Base-by-base conservation (phyloP, 2,113 vertebrate species). In the Taurulus bubalis region DNA sequence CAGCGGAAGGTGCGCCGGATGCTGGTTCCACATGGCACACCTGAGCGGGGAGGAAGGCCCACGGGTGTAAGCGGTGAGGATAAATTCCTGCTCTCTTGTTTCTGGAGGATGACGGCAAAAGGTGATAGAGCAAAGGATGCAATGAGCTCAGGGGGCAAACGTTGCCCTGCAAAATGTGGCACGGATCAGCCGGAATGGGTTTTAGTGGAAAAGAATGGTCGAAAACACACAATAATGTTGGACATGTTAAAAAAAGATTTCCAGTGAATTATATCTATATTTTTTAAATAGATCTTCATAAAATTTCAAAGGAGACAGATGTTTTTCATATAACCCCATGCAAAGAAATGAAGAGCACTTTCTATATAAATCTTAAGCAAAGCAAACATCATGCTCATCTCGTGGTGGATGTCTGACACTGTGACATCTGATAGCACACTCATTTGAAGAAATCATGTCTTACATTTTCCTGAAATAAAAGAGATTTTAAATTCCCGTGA, bases 1-100 rank as follows among this genome's bases (percentile, higher is more conserved):
- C 89, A 20, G 51, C 42, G 2, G 76, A 81, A 84, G 80, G 71
- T 79, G 67, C 38, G 59, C 73, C 18, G 65, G 82, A 79, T 59
- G 79, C 84, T 70, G 91, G 93, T 94, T 94, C 93, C 93, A 90
- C 91, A 75, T 91, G 90, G 86, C 81, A 75, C 87, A 78, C 87
- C 89, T 90, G 77, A 75, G 71, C 72, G 60, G 40, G 11, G 70
- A 68, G 65, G 10, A 24, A 84, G 71, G 76, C 68, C 63, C 67
- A 65, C 40, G 65, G 58, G 47, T 55, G 49, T 38, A 15, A n/a
- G 49, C 34, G 34, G 22, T 2, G 18, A 59, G 30, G 72, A 80
- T 59, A 71, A 74, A 86, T 83, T 64, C 59, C 66, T 79, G 81
- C 28, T 74, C 26, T 74, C 38, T 86, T 59, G 3, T 76, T 49